Evolutionary conservation across 2,113 vertebrate genomes (phyloP).

Genomic region (Nerophis lumbriciformis): DNA sequence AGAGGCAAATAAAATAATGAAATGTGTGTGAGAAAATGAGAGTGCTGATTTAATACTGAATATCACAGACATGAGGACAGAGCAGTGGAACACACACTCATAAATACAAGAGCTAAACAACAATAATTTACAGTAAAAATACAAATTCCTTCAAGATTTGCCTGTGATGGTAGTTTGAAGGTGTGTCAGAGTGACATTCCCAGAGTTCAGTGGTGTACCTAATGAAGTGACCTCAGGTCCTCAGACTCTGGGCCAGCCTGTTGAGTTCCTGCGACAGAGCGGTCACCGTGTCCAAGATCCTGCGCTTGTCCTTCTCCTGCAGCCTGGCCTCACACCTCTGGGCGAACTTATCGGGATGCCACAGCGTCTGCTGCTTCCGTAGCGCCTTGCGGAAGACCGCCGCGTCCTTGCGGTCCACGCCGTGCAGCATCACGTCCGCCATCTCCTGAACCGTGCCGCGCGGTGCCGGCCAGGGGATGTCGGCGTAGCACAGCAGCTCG

Average conservation of each 20-base stretch:
- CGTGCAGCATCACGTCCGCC: conserved; percentile 77
- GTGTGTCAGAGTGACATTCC: too few relatives aligned
- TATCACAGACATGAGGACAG: neutral
- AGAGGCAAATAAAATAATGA: neutral
- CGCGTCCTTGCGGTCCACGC: conserved; percentile 66
- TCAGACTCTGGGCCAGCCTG: conserved; percentile 71
- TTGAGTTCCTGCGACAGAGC: conserved; percentile 86
- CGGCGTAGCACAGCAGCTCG: conserved; percentile 67
- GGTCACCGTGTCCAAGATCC: conserved; percentile 77
- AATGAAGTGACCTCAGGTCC: conserved; percentile 17
- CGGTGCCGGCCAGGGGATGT: conserved; percentile 83
- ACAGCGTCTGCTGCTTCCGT: conserved; percentile 75
- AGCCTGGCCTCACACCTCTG: conserved; percentile 81
- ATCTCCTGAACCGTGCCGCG: conserved; percentile 76
- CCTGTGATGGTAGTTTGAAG: too few relatives aligned
- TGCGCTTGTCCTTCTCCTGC: conserved; percentile 66
- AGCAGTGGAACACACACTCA: too few relatives aligned
- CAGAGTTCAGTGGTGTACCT: too few relatives aligned
- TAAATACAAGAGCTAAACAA: too few relatives aligned
- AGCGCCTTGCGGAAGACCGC: conserved; percentile 72
- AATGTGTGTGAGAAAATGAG: neutral
- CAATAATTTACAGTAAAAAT: too few relatives aligned
- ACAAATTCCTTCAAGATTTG: too few relatives aligned
- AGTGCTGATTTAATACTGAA: neutral
- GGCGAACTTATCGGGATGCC: conserved; percentile 85